Evolutionary conservation across 2,113 vertebrate genomes (phyloP).

Genomic region (Ictalurus punctatus): DNA sequence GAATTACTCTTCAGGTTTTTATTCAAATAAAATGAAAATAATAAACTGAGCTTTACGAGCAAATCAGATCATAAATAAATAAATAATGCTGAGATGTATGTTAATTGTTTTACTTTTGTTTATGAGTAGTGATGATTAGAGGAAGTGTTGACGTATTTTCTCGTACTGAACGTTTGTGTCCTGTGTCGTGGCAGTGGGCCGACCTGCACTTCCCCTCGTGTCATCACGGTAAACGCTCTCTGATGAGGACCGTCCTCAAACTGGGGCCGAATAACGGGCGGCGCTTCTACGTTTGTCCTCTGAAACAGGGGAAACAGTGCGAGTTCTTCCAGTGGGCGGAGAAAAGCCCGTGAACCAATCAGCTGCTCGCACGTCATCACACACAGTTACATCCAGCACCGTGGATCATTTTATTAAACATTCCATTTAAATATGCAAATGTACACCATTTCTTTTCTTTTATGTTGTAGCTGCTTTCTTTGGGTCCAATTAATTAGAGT

Average conservation of each 20-base stretch:
- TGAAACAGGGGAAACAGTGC: conserved; percentile 83
- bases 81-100: not conserved
- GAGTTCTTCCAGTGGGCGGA: conserved; percentile 89
- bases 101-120: not conserved
- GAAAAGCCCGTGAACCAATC: conserved; percentile 59
- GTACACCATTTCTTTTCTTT: not conserved
- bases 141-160: not conserved
- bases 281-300: conserved; percentile 84
- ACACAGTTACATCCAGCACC: not conserved
- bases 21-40: not conserved
- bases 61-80: not conserved
- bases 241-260: conserved; percentile 91
- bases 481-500: too few relatives aligned
- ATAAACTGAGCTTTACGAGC: not conserved
- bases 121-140: not conserved
- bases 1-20: too few relatives aligned
- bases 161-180: not conserved
- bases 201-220: conserved; percentile 87
- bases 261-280: conserved; percentile 89
- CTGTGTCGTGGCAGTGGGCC: conserved; percentile 83
- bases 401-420: not conserved
- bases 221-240: conserved; percentile 80
- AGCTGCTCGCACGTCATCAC: not conserved
- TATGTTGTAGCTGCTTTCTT: not conserved
- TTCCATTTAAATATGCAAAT: not conserved